Percentiles rank a stretch among this genome's conserved stretches.
Evolutionary conservation across 2,113 vertebrate genomes (phyloP).

Genomic region (Larimichthys crocea): DNA sequence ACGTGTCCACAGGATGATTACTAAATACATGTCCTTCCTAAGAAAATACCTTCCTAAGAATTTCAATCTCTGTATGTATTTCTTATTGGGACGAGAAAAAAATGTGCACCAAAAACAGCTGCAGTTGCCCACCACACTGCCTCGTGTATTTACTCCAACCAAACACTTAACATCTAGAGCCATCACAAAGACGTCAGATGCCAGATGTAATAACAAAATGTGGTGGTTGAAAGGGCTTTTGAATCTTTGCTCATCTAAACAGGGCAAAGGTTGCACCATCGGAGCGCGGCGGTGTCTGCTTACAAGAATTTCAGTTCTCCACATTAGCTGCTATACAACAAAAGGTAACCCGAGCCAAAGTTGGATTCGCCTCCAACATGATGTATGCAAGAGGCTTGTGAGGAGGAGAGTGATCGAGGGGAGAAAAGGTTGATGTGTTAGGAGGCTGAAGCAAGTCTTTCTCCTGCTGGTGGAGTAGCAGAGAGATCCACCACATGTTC

Average conservation of each 20-base stretch:
- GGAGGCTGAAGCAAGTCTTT: constrained; percentile 31
- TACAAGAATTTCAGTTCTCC: constrained; percentile 45
- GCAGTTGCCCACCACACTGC: constrained; percentile 12
- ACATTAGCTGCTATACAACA: constrained; percentile 36
- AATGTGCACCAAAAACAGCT: constrained; percentile 31
- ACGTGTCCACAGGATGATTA: neutral
- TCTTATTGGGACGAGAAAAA: neutral
- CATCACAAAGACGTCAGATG: constrained; percentile 23
- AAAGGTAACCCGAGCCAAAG: constrained; percentile 59
- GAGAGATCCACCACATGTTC: constrained; percentile 60
- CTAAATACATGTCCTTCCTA: neutral
- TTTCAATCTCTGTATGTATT: neutral
- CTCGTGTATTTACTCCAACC: constrained; percentile 28
- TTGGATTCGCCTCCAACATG: constrained; percentile 24
- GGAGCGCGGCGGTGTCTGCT: constrained; percentile 29
- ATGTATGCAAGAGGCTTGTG: constrained; percentile 46
- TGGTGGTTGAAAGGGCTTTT: neutral
- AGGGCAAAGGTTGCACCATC: constrained; percentile 50
- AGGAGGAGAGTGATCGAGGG: constrained; percentile 65
- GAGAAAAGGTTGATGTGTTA: constrained; percentile 64
- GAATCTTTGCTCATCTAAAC: constrained; percentile 18
- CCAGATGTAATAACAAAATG: constrained; percentile 50
- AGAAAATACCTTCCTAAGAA: neutral
- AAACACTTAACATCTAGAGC: constrained; percentile 28
- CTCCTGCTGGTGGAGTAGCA: constrained; percentile 21